Evolutionary conservation across 37 sponge, comb jelly and placozoan genomes (phyloP).

Genomic region (Lycopodina hypogea): DNA sequence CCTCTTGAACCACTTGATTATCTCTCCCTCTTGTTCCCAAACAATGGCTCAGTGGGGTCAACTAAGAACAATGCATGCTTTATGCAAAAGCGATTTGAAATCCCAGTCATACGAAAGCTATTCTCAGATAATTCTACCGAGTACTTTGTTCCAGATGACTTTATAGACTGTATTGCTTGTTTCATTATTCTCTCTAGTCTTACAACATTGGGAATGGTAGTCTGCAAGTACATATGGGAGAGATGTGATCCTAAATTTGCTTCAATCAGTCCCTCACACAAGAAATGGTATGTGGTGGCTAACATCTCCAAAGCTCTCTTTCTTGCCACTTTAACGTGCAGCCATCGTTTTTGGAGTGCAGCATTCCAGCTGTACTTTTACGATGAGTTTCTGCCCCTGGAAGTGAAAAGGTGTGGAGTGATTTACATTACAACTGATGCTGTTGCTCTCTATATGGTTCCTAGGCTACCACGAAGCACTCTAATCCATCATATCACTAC

Average conservation of each 20-base stretch:
- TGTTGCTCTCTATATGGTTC: conserved; percentile 78
- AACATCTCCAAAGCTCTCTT: conserved; percentile 72
- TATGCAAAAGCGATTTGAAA: conserved; percentile 9
- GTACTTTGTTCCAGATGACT: conserved; percentile 47
- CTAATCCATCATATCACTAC: conserved; percentile 72
- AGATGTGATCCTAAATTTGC: conserved; percentile 47
- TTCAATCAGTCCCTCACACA: conserved; percentile 67
- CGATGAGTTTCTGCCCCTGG: conserved; percentile 37
- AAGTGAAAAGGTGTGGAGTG: conserved; percentile 49
- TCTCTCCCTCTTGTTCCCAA: conserved; percentile 57
- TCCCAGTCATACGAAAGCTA: conserved; percentile 2
- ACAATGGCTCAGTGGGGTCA: conserved; percentile 42
- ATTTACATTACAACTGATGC: conserved; percentile 73
- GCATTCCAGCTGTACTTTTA: conserved; percentile 15
- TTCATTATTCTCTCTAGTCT: conserved; percentile 30
- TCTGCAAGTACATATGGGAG: conserved; percentile 36
- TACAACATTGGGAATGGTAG: conserved; percentile 8
- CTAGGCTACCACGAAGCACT: conserved; percentile 75
- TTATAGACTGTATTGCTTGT: conserved; percentile 47
- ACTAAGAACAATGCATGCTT: conserved; percentile 39
- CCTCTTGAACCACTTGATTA: conserved; percentile 59
- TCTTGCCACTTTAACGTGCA: conserved; percentile 37
- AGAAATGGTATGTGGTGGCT: conserved; percentile 88
- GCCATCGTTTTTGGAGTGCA: conserved; percentile 49
- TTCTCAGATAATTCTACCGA: conserved; percentile 40